Base-by-base conservation (phyloP, 2,113 vertebrate species). In the Pheucticus melanocephalus region DNA sequence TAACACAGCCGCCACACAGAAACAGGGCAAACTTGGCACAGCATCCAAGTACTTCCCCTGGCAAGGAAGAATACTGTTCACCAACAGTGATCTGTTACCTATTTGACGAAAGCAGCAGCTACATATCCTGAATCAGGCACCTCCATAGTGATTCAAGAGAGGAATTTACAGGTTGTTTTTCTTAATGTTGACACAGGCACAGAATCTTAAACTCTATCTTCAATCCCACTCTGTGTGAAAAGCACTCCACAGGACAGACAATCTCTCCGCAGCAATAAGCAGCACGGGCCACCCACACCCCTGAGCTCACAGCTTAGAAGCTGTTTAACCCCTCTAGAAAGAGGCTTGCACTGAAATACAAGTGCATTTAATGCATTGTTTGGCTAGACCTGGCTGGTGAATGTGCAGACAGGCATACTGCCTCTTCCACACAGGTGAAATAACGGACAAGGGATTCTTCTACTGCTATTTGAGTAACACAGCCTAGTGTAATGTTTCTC, bases 51-150 rank as follows among this genome's bases (percentile, higher is more conserved):
- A 25, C 44, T 42, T 42, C 35, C 47, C 30, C 16, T 2, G 19
- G 51, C 44, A 84, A 48, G 25, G 59, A 35, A 63, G 13, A 71
- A 10, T 8, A 54, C 35, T 2, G 1, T 3, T 76, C 7, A 4
- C 20, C 54, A 56, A 33, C 31, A 56, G 13, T 0, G 0, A 54
- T 37, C 42, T 12, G 1, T 63, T 45, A 84, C 51, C 42, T 37
- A 12, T 35, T 50, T 47, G 44, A 88, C 82, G 88, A 86, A 54
- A 92, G 57, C 39, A 93, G 33, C 75, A 94, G 75, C 44, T 47
- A 82, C 19, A 5, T 42, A 45, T 50, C 11, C 3, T 33, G 88
- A 75, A 35, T 50, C 66, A 88, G 47, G 56, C 31, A 72, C 35
- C 23, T 76, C 35, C 0, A 2, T 7, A 59, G 86, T 2, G 8